Base-by-base conservation (phyloP, 2,113 vertebrate genomes). In the Cervus canadensis region DNA sequence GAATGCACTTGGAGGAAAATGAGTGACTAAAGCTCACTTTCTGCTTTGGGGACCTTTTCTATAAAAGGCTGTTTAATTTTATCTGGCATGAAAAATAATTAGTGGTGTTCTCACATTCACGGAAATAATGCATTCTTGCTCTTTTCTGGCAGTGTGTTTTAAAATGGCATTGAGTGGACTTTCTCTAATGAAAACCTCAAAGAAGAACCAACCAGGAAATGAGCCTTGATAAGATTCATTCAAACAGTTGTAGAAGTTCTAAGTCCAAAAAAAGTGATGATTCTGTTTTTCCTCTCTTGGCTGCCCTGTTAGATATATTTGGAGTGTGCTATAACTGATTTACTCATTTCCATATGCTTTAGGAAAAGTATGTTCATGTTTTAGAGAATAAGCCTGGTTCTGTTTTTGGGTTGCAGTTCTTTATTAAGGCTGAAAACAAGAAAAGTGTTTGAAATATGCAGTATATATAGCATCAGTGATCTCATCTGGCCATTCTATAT, bases 201-300 rank as follows among this genome's bases (percentile, higher is more conserved):
- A 50, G 91, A 50, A 60, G 56, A 15, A 40, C 7, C 28, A 83
- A 4, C 33, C 4, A 26, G 48, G 79, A 87, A 96, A 60, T 97
- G 28, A 89, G 74, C 74, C 93, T 87, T 74, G 57, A n/a, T 56
- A 52, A 86, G 36, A 89, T 94, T 82, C 94, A 36, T 97, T 98
- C 95, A 89, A 83, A 88, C 91, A 96, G 64, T 62, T 97, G 43
- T 82, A 93, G 92, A 95, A 91, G 86, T 95, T 76, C 40, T 54
- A 71, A 93, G 88, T 97, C 9, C 7, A 62, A 79, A 96, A 95
- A 25, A 96, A 30, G 33, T 33, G 40, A 43, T 81, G 92, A 19
- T 56, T 89, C 43, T 88, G 9, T 87, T 14, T 96, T 98, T 11
- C 7, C 1, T 1, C 8, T 94, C 74, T 97, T 85, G 89, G 92